Percentiles rank a stretch among this genome's conserved stretches.
Evolutionary conservation across 2,797 vertebrate species (phyloP).

Genomic region (Manis javanica): DNA sequence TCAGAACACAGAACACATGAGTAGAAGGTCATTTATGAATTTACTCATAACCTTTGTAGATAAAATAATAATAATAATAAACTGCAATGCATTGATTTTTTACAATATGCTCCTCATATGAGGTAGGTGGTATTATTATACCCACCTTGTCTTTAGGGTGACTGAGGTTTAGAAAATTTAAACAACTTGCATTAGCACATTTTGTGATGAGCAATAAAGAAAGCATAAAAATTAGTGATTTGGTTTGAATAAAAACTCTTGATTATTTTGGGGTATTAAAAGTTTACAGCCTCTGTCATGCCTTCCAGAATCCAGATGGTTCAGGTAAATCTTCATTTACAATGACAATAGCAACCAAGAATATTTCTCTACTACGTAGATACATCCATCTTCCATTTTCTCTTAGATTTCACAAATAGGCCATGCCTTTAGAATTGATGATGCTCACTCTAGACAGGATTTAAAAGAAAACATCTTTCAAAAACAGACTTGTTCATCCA

Average conservation of each 20-base stretch:
- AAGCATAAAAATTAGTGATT: neutral
- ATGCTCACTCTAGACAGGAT: neutral
- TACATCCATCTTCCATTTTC: neutral
- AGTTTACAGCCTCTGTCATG: neutral
- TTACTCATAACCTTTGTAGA: neutral
- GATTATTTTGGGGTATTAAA: neutral
- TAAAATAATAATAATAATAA: neutral
- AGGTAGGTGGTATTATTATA: neutral
- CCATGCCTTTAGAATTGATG: neutral
- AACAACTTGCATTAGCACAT: neutral
- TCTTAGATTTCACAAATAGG: neutral
- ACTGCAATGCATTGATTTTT: neutral
- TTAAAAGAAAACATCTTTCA: constrained; percentile 13
- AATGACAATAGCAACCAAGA: neutral
- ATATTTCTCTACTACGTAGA: neutral
- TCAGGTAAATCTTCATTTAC: neutral
- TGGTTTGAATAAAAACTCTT: neutral
- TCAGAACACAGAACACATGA: constrained; percentile 1
- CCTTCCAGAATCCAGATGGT: neutral
- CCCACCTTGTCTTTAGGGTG: neutral
- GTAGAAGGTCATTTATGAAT: constrained; percentile 3
- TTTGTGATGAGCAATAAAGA: neutral
- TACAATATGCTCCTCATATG: neutral
- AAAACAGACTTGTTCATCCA: neutral
- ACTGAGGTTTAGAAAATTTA: neutral